phyloP scores from a whole-genome alignment of 2,888 invertebrate genomes.

The Hydrotaea cyrtoneurina region DNA sequence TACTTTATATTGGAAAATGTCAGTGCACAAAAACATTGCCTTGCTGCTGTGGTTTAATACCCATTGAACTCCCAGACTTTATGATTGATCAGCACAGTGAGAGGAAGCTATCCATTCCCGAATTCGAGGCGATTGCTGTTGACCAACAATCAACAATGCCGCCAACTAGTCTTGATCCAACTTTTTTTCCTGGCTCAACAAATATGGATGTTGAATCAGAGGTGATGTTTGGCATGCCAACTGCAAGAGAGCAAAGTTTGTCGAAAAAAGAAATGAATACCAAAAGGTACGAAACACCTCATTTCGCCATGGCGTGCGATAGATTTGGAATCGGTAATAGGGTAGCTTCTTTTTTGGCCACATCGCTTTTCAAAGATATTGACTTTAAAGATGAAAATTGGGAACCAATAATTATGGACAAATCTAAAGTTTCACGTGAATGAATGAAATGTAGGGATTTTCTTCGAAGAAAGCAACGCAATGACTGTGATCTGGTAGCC shows the following conservation, averaged over 20 bases:
- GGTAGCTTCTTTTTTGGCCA: constrained; percentile 23
- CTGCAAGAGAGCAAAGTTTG: constrained; percentile 11
- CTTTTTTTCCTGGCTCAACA: constrained; percentile 13
- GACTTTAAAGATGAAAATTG: background rate
- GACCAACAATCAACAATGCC: constrained; percentile 28
- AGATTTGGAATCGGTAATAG: constrained; percentile 11
- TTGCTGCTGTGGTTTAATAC: no score
- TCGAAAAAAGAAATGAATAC: background rate
- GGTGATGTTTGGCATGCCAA: constrained; percentile 9
- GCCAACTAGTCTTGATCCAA: constrained; percentile 32
- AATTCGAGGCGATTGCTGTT: constrained; percentile 15
- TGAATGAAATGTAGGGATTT: background rate
- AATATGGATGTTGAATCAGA: constrained; percentile 10
- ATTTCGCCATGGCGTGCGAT: constrained; percentile 16
- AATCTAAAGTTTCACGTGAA: no score
- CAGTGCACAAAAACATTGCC: no score
- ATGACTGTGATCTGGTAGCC: background rate
- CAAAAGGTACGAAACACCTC: background rate
- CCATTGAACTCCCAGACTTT: constrained; percentile 7
- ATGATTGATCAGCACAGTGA: constrained; percentile 20
- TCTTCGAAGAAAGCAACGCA: background rate
- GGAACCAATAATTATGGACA: no score
- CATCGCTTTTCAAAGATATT: constrained; percentile 24
- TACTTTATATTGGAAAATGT: no score
- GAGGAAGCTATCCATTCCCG: constrained; percentile 24